Conservation (phyloP, 2,888 invertebrate species). For the Drosophila lutescens region DNA sequence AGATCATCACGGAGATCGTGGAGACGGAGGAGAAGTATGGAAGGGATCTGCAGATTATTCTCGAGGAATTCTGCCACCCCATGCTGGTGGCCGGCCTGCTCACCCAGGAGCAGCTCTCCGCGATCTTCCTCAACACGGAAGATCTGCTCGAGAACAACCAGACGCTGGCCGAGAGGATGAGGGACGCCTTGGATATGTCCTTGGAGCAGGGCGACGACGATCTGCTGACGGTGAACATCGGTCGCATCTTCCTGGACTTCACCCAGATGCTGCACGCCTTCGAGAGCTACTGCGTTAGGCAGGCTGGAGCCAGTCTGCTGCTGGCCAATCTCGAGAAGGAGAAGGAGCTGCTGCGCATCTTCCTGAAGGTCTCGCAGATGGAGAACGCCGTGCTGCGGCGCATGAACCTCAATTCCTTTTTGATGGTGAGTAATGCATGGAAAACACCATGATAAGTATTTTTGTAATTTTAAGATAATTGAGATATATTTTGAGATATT, state of each 20-base stretch:
- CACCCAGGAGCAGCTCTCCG: conserved; percentile 94
- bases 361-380: conserved; percentile 97
- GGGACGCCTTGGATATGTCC: conserved; percentile 94
- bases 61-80: conserved; percentile 96
- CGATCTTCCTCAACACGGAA: conserved; percentile 96
- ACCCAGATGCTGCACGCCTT: conserved; percentile 97
- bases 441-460: too few relatives aligned
- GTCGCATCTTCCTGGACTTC: conserved; percentile 94
- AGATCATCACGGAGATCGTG: conserved; percentile 97
- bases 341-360: conserved; percentile 96
- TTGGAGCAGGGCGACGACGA: conserved; percentile 93
- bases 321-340: conserved; percentile 96
- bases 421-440: conserved; percentile 89
- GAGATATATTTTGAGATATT: too few relatives aligned
- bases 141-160: conserved; percentile 95
- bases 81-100: conserved; percentile 96
- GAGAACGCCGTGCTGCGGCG: conserved; percentile 95
- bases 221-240: conserved; percentile 94
- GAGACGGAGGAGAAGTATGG: conserved; percentile 98
- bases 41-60: conserved; percentile 94
- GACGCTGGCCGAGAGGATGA: conserved; percentile 92
- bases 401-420: conserved; percentile 98
- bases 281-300: conserved; percentile 97
- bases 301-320: conserved; percentile 94
- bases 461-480: too few relatives aligned